Base-by-base conservation (phyloP, 2,797 vertebrate species). In the Pipistrellus pygmaeus region DNA sequence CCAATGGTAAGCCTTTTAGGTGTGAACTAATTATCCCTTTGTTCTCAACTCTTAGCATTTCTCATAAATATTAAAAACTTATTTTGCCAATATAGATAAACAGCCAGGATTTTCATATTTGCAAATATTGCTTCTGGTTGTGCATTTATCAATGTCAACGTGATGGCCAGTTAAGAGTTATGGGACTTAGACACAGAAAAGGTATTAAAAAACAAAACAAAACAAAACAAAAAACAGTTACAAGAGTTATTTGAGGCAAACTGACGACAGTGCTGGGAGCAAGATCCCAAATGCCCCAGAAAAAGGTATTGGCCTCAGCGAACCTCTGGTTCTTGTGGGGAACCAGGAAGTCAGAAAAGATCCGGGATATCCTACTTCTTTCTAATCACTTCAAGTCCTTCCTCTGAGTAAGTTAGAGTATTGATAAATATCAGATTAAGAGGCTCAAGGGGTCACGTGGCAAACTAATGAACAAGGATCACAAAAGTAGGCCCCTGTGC, bases 11-110 rank as follows among this genome's bases (percentile, higher is more conserved):
- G 51, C 20, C 73, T 66, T 66, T 60, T 41, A 46, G 68, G 44
- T 87, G 12, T 94, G 27, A 87, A 69, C 81, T 93, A 94, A 93
- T 90, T 95, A 83, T 92, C 30, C 25, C 48, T 32, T 69, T 94
- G 60, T 69, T 12, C 30, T 69, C 21, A 78, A 90, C 38, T 94
- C 60, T 82, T 90, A 78, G 62, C 18, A 82, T 82, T 77, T 91
- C 92, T 92, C 53, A 82, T 82, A 90, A 94, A 92, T 68, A 89
- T 75, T 44, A 80, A 90, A 92, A 81, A 75, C 38, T 66, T 91
- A 85, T 55, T 91, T 90, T 84, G 75, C 20, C 93, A 68, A 87
- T 64, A 77, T n/a, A 87, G 87, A 77, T 32, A 41, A 7, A 64
- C 7, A 82, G 30, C 7, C 21, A 87, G 23, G 71, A 91, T 55